Conservation (phyloP, 2,113 vertebrate genomes). For the Talpa occidentalis region DNA sequence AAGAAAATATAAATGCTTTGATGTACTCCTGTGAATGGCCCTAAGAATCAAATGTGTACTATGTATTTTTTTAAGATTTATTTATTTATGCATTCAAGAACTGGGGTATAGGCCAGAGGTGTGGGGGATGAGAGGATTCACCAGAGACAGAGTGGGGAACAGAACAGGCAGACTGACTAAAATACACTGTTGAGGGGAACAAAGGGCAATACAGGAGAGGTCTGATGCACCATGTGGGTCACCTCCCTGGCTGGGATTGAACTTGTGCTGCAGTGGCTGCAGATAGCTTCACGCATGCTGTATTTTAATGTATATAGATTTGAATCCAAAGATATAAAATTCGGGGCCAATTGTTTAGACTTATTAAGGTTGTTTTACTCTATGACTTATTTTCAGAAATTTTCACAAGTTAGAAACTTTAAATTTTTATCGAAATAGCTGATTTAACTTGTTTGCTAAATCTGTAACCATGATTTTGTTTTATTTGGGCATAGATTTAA, state of each 20-base stretch:
- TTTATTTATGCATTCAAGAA: too few species aligned
- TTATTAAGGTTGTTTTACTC: neutral
- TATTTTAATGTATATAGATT: neutral
- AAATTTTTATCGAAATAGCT: neutral
- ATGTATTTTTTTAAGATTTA: too few species aligned
- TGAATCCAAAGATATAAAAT: neutral
- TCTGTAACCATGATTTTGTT: neutral
- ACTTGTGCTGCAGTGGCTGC: too few species aligned
- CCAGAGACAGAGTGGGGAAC: too few species aligned
- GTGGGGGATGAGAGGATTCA: too few species aligned
- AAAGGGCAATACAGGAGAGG: too few species aligned
- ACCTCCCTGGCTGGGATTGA: too few species aligned
- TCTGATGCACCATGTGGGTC: too few species aligned
- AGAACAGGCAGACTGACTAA: too few species aligned
- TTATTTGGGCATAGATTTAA: neutral
- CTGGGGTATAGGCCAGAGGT: too few species aligned
- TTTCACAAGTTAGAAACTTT: neutral
- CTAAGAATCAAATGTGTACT: neutral
- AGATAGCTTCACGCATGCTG: too few species aligned
- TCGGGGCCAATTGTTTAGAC: neutral
- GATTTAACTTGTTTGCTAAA: neutral
- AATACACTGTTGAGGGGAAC: too few species aligned
- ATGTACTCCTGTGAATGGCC: neutral
- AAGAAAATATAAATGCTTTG: neutral
- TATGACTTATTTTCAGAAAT: neutral